These are phyloP conservation scores for Aphodius granarius DNA, from an alignment of 2,888 invertebrate species.

Conservation along the genomic window DNA sequence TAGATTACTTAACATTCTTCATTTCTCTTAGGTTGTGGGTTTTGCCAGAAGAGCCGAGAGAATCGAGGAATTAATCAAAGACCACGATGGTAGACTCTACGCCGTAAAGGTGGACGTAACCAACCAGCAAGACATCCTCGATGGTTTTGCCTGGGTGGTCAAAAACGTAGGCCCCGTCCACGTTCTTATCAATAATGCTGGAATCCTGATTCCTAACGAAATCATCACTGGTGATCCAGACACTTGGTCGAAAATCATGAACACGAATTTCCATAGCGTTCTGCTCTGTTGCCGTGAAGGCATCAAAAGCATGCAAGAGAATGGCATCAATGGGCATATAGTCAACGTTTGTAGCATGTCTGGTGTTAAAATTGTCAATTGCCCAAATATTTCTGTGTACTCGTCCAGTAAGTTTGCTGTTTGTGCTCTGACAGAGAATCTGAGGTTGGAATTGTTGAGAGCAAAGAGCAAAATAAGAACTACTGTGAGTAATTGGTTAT, in stretches of 20 bases:
- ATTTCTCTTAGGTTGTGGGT: constrained; percentile 47
- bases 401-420: constrained; percentile 33
- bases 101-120: constrained; percentile 32
- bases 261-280: constrained; percentile 31
- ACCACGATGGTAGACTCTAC: constrained; percentile 23
- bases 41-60: constrained; percentile 25
- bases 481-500: constrained; percentile 19
- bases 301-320: constrained; percentile 31
- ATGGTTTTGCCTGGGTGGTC: constrained; percentile 32
- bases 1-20: background rate
- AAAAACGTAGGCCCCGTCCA: constrained; percentile 35
- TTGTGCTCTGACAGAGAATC: constrained; percentile 34
- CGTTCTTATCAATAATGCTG: constrained; percentile 38
- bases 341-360: constrained; percentile 36
- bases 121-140: constrained; percentile 34
- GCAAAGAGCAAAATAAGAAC: constrained; percentile 27
- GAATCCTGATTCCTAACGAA: constrained; percentile 23
- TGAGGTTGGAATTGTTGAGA: constrained; percentile 31
- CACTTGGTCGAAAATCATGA: constrained; percentile 29
- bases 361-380: constrained; percentile 29
- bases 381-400: constrained; percentile 29
- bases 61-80: constrained; percentile 21
- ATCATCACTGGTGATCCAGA: constrained; percentile 31
- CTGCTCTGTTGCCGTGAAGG: constrained; percentile 33
- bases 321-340: constrained; percentile 35